Evolutionary conservation across 2,113 vertebrate species (phyloP).

Genomic region (Mormyrus iriodes): DNA sequence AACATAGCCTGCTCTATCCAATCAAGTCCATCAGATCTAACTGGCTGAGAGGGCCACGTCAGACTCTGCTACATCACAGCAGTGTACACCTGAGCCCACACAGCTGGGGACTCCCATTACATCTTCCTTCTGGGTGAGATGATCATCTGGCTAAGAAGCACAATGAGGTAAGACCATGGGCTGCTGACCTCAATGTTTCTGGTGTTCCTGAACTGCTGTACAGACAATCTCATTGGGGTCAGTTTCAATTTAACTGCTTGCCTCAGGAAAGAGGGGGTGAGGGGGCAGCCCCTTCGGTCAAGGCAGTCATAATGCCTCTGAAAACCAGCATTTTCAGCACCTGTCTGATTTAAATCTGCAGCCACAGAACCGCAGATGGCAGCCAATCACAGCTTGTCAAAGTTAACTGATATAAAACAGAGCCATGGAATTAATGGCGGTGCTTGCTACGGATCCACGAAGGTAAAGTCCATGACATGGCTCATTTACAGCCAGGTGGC

Average conservation of each 20-base stretch:
- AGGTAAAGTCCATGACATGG: background rate
- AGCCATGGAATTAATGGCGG: background rate
- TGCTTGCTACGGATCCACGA: background rate
- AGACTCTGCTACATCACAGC: background rate
- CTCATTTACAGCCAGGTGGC: background rate
- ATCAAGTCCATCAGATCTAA: background rate
- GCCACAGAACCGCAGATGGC: background rate
- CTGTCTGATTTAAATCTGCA: background rate
- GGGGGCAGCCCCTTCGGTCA: too few relatives aligned
- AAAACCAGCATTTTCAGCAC: background rate
- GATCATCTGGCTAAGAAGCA: background rate
- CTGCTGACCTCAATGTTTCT: background rate
- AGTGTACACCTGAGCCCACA: background rate
- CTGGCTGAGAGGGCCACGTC: background rate
- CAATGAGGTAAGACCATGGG: background rate
- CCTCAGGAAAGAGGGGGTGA: too few relatives aligned
- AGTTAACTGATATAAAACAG: background rate
- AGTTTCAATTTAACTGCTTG: background rate
- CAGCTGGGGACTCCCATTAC: background rate
- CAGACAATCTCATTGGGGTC: background rate
- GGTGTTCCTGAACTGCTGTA: background rate
- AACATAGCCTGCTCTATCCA: background rate
- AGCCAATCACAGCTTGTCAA: background rate
- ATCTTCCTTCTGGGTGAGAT: background rate
- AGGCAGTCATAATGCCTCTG: too few relatives aligned